Percentiles rank a stretch among this genome's conserved stretches.
phyloP scores from a whole-genome alignment of 2,888 invertebrate species.

The Ophion ellenae region DNA sequence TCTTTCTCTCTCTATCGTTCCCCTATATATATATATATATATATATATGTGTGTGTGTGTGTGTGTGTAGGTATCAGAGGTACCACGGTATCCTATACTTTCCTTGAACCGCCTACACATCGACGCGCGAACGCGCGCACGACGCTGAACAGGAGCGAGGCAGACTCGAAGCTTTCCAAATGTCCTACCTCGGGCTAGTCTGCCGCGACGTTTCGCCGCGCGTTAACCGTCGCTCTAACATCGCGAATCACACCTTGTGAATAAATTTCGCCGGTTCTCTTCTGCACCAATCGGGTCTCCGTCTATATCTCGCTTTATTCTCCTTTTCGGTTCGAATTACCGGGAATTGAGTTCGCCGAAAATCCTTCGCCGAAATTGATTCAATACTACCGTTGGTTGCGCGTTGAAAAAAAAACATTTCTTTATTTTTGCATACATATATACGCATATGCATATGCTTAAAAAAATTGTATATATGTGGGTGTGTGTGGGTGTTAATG shows the following conservation, averaged over 20 bases:
- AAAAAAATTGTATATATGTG: not conserved
- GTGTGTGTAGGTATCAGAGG: slow-evolving; percentile 32
- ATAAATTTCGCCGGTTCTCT: slow-evolving; percentile 28
- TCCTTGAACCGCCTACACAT: slow-evolving; percentile 41
- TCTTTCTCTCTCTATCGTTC: slow-evolving; percentile 53
- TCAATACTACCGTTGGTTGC: not conserved
- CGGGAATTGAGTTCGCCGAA: not conserved
- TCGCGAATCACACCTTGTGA: slow-evolving; percentile 18
- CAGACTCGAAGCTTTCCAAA: slow-evolving; percentile 68
- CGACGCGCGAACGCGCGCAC: slow-evolving; percentile 51
- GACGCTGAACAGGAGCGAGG: slow-evolving; percentile 43
- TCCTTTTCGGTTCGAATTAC: not conserved
- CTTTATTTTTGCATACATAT: not conserved
- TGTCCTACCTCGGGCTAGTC: slow-evolving; percentile 73
- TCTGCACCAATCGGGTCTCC: not conserved
- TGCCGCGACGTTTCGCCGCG: slow-evolving; percentile 74
- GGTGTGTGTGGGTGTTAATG: too few species aligned
- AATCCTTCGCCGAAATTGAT: not conserved
- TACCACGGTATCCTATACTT: slow-evolving; percentile 52
- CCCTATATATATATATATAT: slow-evolving; percentile 24
- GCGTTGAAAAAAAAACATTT: not conserved
- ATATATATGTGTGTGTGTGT: not conserved
- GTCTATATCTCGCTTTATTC: not conserved
- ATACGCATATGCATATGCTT: not conserved
- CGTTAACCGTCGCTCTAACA: slow-evolving; percentile 63